Evolutionary conservation across 2,113 vertebrate species (phyloP), one percentile per base, ranked within the genome.

Genomic region (Tor tambroides): DNA sequence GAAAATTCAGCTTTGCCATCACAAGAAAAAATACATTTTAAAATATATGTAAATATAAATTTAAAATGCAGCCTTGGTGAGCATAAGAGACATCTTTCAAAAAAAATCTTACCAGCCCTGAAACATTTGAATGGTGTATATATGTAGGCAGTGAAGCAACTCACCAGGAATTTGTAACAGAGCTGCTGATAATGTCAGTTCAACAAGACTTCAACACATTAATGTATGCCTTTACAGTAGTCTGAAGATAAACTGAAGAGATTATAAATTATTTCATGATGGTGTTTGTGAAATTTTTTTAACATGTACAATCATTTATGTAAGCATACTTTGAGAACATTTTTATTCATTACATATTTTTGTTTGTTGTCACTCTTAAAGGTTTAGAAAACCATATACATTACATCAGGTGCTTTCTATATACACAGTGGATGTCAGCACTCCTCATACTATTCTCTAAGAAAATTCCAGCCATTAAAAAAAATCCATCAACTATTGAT

Each of bases 401-500:
- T 32, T 17, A 69, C 43, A 46, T 32, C 59, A 11, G 11, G n/a
- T 65, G 26, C 11, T 65, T 15, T 67, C 1, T 72, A 10, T 71
- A 32, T 69, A 71, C 2, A 10, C 69, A 72, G 1, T 74, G 71
- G 10, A n/a, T 74, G 71, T 6, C 10, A 41, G 32, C 71, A 72
- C 8, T 12, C 9, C 35, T 72, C 32, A 23, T 32, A 19, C 28
- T 69, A 69, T 32, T 71, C 32, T 12, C 10, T 43, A 43, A 43
- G 41, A 46, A 46, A 46, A 46, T 10, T 43, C 41, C 23, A 74
- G 30, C 51, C 41, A 75, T 76, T 51, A 54, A 77, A 75, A n/a
- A 32, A 76, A 26, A 49, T 78, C 87, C 84, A 88, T 88, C 84
- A 86, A 21, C 14, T 63, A 88, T 86, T 86, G 87, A 88, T 88